Percentiles rank a stretch among this genome's conserved stretches.
Evolutionary conservation across 2,113 vertebrate genomes (phyloP).

Genomic region (Campylomormyrus tamandua): DNA sequence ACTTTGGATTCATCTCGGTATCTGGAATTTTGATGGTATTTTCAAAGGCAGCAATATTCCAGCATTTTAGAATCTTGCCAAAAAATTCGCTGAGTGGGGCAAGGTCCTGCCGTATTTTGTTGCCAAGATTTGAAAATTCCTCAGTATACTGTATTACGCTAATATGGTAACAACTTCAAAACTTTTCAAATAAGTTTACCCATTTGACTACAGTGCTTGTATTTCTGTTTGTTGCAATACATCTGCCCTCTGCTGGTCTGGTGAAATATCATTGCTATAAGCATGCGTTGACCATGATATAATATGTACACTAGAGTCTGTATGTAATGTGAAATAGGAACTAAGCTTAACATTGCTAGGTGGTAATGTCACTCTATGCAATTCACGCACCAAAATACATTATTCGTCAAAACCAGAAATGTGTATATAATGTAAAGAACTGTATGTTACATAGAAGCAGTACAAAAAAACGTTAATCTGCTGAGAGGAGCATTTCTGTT

Average conservation of each 20-base stretch:
- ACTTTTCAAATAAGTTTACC: background rate
- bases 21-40: background rate
- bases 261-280: background rate
- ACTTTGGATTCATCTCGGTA: background rate
- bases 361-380: background rate
- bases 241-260: background rate
- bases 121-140: background rate
- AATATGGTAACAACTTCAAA: background rate
- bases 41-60: background rate
- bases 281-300: background rate
- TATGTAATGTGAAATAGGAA: background rate
- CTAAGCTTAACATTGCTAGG: background rate
- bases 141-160: background rate
- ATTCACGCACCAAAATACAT: background rate
- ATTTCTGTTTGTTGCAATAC: background rate
- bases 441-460: background rate
- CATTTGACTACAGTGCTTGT: background rate
- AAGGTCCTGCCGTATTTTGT: background rate
- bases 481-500: background rate
- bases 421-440: background rate
- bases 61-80: background rate
- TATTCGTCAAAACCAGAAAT: background rate
- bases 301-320: background rate
- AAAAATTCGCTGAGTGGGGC: background rate
- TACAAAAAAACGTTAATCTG: background rate